These are phyloP conservation scores for Pedionomus torquatus DNA, from an alignment of 2,113 vertebrate genomes.

Conservation along the genomic window DNA sequence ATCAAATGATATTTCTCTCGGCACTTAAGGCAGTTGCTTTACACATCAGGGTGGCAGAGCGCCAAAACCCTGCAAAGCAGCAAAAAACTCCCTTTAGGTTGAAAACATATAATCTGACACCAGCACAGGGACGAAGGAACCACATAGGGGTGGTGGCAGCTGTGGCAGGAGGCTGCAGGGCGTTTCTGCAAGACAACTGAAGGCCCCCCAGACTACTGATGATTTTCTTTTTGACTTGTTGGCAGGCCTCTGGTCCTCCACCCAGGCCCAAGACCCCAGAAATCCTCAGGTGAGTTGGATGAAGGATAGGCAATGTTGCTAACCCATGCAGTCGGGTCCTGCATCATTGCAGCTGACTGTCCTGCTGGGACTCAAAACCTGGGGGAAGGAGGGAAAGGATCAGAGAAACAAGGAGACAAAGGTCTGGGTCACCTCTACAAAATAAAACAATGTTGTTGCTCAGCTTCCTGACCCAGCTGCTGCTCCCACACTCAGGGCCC, in stretches of 20 bases:
- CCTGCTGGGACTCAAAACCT: neutral
- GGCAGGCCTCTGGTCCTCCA: slow-evolving; percentile 75
- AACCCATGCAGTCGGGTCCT: neutral
- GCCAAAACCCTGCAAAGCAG: neutral
- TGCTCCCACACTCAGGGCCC: slow-evolving; percentile 74
- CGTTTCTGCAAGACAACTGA: neutral
- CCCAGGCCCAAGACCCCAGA: slow-evolving; percentile 85
- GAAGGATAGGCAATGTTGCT: neutral
- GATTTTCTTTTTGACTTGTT: neutral
- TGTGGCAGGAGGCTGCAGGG: neutral
- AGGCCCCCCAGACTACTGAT: neutral
- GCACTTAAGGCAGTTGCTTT: neutral
- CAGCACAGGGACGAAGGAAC: neutral
- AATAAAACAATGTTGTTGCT: rapidly evolving
- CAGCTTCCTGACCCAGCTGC: neutral
- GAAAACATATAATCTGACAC: neutral
- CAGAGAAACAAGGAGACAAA: neutral
- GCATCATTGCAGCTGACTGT: rapidly evolving
- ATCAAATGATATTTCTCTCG: neutral
- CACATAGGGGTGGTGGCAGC: neutral
- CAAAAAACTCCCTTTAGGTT: neutral
- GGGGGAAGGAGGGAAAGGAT: rapidly evolving
- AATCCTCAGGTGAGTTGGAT: slow-evolving; percentile 82
- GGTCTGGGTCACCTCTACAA: neutral
- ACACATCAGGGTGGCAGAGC: neutral